phyloP scores from a whole-genome alignment of 2,113 vertebrate genomes.

The Dipodomys merriami region DNA sequence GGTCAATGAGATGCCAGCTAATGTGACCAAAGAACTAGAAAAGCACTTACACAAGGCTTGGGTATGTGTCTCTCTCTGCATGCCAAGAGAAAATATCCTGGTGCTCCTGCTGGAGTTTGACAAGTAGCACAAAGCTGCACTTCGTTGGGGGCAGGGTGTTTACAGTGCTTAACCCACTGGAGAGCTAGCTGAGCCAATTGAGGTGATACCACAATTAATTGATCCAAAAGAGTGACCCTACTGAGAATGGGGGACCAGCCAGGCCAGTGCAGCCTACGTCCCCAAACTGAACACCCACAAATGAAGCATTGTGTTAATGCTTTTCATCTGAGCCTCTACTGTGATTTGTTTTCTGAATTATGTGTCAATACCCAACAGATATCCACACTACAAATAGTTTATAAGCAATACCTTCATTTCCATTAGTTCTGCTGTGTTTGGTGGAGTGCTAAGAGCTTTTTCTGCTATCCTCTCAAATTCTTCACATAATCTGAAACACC shows the following conservation, averaged over 20 bases:
- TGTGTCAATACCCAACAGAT: neutral
- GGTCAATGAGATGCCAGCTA: neutral
- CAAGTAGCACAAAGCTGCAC: neutral
- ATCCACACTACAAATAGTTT: neutral
- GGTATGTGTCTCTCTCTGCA: neutral
- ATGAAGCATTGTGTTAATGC: no score
- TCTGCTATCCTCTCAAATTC: constrained; percentile 93
- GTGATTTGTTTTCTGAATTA: neutral
- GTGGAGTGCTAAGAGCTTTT: constrained; percentile 89
- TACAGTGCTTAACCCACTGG: no score
- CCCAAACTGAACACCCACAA: neutral
- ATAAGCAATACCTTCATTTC: constrained; percentile 89
- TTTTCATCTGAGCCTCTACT: neutral
- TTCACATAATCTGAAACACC: constrained; percentile 87
- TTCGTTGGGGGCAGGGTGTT: neutral
- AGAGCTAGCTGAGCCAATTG: neutral
- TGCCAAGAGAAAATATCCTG: neutral
- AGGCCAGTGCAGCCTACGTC: no score
- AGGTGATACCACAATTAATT: neutral
- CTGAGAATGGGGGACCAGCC: neutral
- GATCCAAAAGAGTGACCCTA: neutral
- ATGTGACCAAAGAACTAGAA: neutral
- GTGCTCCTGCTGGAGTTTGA: neutral
- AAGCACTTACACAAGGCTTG: neutral
- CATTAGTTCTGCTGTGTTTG: constrained; percentile 91